A percentile compares a stretch with the other conserved stretches of the same genome.
Conservation (phyloP, 2,888 invertebrate species). For the Protonemura montana region DNA sequence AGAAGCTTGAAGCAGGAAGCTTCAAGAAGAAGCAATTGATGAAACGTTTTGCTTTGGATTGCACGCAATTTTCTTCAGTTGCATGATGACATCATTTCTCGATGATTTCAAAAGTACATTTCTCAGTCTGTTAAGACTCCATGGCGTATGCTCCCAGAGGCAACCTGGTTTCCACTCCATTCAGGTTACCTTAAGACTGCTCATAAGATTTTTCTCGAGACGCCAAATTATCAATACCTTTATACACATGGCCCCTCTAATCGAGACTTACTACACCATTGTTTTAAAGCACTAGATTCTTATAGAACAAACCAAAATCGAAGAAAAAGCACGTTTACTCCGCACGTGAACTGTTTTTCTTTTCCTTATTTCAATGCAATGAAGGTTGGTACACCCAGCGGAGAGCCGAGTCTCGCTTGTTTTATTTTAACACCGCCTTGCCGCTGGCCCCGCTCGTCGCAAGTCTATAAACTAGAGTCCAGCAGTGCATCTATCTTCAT, state of each 20-base stretch:
- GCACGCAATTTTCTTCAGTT: too few relatives aligned
- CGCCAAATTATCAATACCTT: neutral
- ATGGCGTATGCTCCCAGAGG: neutral
- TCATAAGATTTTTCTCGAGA: neutral
- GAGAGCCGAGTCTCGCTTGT: neutral
- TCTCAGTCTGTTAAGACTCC: neutral
- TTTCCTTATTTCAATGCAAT: neutral
- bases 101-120: neutral
- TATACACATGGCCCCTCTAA: neutral
- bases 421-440: neutral
- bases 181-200: too few relatives aligned
- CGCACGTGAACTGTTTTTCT: neutral
- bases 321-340: neutral
- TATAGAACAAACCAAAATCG: too few relatives aligned
- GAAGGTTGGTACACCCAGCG: neutral
- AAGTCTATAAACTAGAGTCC: neutral
- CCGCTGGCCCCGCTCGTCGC: neutral
- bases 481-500: constrained; percentile 7
- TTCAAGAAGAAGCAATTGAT: too few relatives aligned
- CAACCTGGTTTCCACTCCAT: neutral
- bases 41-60: too few relatives aligned
- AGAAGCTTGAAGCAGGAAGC: too few relatives aligned
- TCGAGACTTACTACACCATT: neutral
- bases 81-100: too few relatives aligned
- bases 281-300: too few relatives aligned